Percentiles rank a stretch among this genome's conserved stretches.
Evolutionary conservation across 2,888 invertebrate genomes (phyloP).

Genomic region (Andrena bicolor): DNA sequence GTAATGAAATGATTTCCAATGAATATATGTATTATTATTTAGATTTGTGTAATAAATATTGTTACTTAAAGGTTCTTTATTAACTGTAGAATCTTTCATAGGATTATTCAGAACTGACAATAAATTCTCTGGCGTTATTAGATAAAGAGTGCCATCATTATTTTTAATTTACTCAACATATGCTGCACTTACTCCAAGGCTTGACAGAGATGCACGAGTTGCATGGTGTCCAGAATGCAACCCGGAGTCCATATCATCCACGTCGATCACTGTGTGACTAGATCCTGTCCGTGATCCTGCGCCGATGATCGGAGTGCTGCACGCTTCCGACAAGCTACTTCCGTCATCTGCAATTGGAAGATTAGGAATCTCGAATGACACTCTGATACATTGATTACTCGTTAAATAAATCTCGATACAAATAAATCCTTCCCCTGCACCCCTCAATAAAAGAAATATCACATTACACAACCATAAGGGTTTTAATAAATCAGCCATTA

Average conservation of each 20-base stretch:
- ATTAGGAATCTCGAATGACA: background rate
- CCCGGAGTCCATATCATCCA: conserved; percentile 82
- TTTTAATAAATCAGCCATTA: no score
- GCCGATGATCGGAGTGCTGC: conserved; percentile 84
- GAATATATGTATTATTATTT: no score
- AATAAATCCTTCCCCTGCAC: no score
- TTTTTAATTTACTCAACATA: background rate
- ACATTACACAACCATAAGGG: no score
- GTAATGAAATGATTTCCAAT: no score
- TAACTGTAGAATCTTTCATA: no score
- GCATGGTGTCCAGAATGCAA: conserved; percentile 81
- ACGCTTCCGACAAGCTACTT: conserved; percentile 83
- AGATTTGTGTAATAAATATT: no score
- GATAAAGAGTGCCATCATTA: background rate
- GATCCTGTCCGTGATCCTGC: conserved; percentile 79
- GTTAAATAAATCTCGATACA: no score
- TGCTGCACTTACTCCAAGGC: conserved; percentile 79
- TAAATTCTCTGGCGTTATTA: background rate
- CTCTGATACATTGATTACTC: background rate
- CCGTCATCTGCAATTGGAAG: conserved; percentile 80
- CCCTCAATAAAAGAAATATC: no score
- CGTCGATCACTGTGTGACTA: conserved; percentile 80
- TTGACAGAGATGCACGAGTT: conserved; percentile 83
- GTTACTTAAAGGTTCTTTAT: no score
- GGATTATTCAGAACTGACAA: background rate